Conservation (phyloP, 2,888 invertebrate genomes). For the Chaetogeoica ovagalla region DNA sequence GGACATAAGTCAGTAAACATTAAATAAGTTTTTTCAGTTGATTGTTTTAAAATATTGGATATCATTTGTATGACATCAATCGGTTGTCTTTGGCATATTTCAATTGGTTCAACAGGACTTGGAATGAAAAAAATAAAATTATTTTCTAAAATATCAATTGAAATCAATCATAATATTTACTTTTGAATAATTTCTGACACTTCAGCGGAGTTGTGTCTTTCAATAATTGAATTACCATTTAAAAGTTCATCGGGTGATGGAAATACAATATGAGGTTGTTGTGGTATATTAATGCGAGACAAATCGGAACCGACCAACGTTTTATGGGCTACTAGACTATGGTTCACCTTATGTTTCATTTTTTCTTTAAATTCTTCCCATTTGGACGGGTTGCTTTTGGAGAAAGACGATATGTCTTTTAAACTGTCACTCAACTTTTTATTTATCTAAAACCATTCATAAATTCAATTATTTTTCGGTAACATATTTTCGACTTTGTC, state of each 20-base stretch:
- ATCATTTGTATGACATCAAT: constrained; percentile 3
- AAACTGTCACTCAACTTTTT: constrained; percentile 33
- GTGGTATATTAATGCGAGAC: constrained; percentile 10
- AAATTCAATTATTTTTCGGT: background rate
- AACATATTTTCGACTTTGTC: background rate
- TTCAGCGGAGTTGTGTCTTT: background rate
- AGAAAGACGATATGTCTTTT: constrained; percentile 20
- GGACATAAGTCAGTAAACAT: constrained; percentile 39
- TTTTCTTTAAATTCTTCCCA: constrained; percentile 27
- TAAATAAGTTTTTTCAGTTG: background rate
- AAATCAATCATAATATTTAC: background rate
- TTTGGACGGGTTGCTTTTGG: constrained; percentile 9
- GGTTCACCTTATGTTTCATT: constrained; percentile 9
- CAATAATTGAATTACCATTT: constrained; percentile 12
- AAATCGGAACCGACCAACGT: constrained; percentile 8
- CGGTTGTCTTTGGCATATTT: background rate
- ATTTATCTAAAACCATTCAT: constrained; percentile 21
- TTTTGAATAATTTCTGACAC: background rate
- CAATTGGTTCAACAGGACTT: background rate
- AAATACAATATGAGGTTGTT: constrained; percentile 5
- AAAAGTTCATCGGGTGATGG: constrained; percentile 7
- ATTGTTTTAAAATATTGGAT: background rate
- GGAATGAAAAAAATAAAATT: background rate
- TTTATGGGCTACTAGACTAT: constrained; percentile 33
- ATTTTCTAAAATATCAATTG: background rate